Base-by-base conservation (phyloP, 1,140 invertebrate species). In the Atta cephalotes region DNA sequence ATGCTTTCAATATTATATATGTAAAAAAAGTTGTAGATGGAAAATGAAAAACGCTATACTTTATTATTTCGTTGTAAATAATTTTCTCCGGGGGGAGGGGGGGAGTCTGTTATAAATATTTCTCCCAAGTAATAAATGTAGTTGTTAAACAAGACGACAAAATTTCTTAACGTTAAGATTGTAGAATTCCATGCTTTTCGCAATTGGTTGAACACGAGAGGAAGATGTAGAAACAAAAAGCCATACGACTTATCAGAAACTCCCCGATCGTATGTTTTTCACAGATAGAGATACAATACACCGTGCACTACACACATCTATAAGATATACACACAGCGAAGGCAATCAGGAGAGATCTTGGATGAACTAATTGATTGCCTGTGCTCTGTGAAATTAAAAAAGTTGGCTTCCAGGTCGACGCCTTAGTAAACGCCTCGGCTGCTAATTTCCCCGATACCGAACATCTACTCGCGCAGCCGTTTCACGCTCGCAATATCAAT, bases 371-470 rank as follows among this genome's bases (percentile, higher is more conserved):
- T 76, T 74, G 80, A 74, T 84, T 71, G 70, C 31, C 18, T 5
- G 53, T 31, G 66, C 35, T 68, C 68, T 84, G 56, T 63, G 56
- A 84, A 76, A 82, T 82, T 84, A 74, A 84, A 84, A 84, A 84
- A 84, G 70, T 84, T 84, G 39, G 14, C 80, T 84, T 84, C 35
- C 80, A 76, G 70, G 25, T 84, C 70, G 70, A 84, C 70, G 80
- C 80, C 39, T 82, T 68, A 39, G 80, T 60, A 72, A 82, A 82
- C 80, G 68, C 68, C 39, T 76, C 25, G 80, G 25, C 35, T 56
- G 56, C 45, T 84, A 84, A 76, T 84, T 76, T 45, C 18, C 39
- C 9, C 80, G 70, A 84, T 62, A 84, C 58, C 3, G 39, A 72
- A 70, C 53, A 72, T 31, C 74, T 62, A 62, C 45, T 58, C 66